Conservation (phyloP, 2,797 vertebrate species). For the Hydrocynus forskahlii region DNA sequence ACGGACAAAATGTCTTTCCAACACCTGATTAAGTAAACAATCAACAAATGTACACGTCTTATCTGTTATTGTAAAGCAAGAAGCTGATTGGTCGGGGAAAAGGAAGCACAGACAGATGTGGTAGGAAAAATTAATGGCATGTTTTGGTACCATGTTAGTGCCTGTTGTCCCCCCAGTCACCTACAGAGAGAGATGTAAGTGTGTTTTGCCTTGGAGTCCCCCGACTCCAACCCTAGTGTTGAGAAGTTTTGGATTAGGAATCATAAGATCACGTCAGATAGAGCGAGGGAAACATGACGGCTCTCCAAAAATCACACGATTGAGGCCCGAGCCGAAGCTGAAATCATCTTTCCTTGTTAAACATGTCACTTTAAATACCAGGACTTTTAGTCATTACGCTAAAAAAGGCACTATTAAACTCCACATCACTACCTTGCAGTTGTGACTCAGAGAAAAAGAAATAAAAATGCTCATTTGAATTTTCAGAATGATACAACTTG, state of each 20-base stretch:
- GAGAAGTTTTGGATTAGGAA: neutral
- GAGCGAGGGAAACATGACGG: neutral
- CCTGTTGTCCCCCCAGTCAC: neutral
- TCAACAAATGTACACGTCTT: constrained; percentile 38
- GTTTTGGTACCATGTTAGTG: neutral
- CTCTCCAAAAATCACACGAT: neutral
- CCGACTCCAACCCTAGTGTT: neutral
- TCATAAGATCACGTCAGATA: neutral
- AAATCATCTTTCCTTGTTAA: neutral
- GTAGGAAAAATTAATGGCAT: neutral
- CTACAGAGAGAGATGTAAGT: neutral
- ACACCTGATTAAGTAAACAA: constrained; percentile 38
- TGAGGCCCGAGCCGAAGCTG: neutral
- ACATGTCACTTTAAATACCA: neutral
- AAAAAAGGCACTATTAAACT: constrained; percentile 58
- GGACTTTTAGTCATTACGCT: constrained; percentile 4
- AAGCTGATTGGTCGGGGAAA: neutral
- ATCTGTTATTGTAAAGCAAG: constrained; percentile 1
- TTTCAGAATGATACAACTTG: neutral
- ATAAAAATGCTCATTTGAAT: constrained; percentile 14
- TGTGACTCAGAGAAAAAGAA: constrained; percentile 13
- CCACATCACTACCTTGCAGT: constrained; percentile 49
- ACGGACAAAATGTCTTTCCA: constrained; percentile 23
- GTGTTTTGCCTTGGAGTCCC: neutral
- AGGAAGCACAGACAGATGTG: constrained; percentile 36